These are phyloP conservation scores for Apis mellifera DNA, from an alignment of 1,140 invertebrate genomes.

Conservation along the genomic window Amel_HAv3.1 CM009935.2:265501-266000, in stretches of 20 bases:
- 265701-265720: background rate
- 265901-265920: constrained; percentile 29
- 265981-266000: constrained; percentile 25
- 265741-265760: background rate
- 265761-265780: background rate
- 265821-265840: background rate
- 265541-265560: constrained; percentile 14
- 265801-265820: background rate
- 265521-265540: background rate
- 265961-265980: constrained; percentile 3
- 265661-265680: background rate
- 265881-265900: constrained; percentile 23
- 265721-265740: background rate
- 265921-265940: background rate
- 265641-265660: background rate
- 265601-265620: constrained; percentile 58
- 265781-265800: background rate
- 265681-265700: background rate
- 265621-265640: constrained; percentile 33
- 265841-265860: background rate
- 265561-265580: constrained; percentile 64
- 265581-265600: constrained; percentile 74
- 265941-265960: constrained; percentile 7
- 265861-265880: background rate
- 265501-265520: background rate